Percentiles rank a stretch among this genome's conserved stretches.
Conservation (phyloP, 2,888 invertebrate species). For the Cyclophora albipunctata region DNA sequence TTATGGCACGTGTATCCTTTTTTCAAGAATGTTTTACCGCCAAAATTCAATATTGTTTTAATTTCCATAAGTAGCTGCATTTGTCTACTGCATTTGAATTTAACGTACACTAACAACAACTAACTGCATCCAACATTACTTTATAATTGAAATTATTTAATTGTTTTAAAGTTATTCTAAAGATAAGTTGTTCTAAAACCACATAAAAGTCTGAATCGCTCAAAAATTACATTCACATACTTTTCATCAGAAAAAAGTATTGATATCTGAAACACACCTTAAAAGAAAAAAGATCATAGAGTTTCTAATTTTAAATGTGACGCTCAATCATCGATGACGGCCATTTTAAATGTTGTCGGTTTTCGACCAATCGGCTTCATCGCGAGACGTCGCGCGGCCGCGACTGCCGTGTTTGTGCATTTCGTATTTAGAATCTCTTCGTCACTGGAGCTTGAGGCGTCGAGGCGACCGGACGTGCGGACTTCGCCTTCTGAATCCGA, state of each 20-base stretch:
- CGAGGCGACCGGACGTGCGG: conserved; percentile 46
- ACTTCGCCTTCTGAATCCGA: conserved; percentile 58
- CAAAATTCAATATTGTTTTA: not conserved
- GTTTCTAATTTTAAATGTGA: conserved; percentile 11
- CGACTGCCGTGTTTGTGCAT: conserved; percentile 27
- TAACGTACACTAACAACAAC: too few species aligned
- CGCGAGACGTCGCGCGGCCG: conserved; percentile 49
- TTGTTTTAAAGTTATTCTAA: too few species aligned
- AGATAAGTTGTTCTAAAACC: too few species aligned
- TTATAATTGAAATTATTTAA: too few species aligned
- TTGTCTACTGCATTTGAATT: too few species aligned
- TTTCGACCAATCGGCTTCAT: conserved; percentile 59
- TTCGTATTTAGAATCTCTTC: conserved; percentile 58
- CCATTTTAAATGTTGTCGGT: conserved; percentile 56
- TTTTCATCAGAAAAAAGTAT: too few species aligned
- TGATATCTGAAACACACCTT: too few species aligned
- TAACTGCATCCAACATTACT: too few species aligned
- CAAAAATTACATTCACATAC: too few species aligned
- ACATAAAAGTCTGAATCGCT: too few species aligned
- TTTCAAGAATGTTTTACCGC: not conserved
- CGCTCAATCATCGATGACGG: conserved; percentile 57
- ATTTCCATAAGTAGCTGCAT: too few species aligned
- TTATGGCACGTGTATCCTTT: not conserved
- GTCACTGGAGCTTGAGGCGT: conserved; percentile 62
- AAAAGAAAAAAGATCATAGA: not conserved